Evolutionary conservation across 2,888 invertebrate species (phyloP).

Genomic region (Deroplatys truncata): DNA sequence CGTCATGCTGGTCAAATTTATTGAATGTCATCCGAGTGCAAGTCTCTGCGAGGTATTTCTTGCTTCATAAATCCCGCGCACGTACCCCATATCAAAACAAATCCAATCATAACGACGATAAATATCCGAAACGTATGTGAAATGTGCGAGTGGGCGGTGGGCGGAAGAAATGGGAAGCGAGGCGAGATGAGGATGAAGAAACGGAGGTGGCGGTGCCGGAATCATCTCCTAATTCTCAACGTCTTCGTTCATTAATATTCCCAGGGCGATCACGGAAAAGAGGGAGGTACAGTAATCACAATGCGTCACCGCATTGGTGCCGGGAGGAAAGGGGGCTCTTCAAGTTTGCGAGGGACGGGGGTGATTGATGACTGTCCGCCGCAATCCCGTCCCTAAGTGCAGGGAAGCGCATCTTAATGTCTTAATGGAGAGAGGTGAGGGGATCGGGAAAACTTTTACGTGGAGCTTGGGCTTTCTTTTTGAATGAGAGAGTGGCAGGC

Average conservation of each 20-base stretch:
- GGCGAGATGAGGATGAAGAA: not conserved
- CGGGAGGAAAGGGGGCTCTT: not conserved
- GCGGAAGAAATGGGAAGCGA: not conserved
- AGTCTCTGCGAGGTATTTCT: not conserved
- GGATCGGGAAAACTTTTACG: not conserved
- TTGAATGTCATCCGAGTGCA: not conserved
- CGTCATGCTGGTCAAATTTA: not conserved
- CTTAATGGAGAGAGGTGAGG: not conserved
- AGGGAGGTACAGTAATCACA: slow-evolving; percentile 19
- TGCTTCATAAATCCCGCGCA: not conserved
- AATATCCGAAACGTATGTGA: not conserved
- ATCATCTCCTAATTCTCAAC: slow-evolving; percentile 18
- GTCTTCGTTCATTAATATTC: slow-evolving; percentile 23
- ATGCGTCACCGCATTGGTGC: slow-evolving; percentile 17
- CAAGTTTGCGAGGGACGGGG: not conserved
- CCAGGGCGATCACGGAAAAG: slow-evolving; percentile 11
- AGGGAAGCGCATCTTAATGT: slow-evolving; percentile 20
- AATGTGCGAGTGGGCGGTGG: not conserved
- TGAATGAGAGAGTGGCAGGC: not conserved
- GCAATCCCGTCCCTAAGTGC: slow-evolving; percentile 19
- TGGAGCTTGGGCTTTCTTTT: not conserved
- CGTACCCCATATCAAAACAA: not conserved
- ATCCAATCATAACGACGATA: not conserved
- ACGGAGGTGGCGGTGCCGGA: not conserved
- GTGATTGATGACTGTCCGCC: slow-evolving; percentile 25